Evolutionary conservation across 2,797 vertebrate genomes (phyloP).

Genomic region (Esox lucius): DNA sequence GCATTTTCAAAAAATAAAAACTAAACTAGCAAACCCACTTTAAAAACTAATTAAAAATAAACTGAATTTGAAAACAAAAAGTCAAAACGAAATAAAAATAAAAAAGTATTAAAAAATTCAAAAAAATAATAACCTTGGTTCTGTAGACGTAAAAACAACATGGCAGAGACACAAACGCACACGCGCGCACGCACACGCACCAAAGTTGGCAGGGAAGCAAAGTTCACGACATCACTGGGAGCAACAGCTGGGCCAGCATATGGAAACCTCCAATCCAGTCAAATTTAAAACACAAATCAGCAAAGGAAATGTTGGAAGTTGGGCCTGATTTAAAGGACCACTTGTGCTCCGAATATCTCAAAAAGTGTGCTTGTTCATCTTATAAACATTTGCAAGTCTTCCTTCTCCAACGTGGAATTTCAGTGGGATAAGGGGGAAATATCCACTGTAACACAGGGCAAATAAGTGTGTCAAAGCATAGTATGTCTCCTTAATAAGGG

Average conservation of each 20-base stretch:
- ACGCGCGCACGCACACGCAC: not conserved
- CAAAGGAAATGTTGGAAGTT: not conserved
- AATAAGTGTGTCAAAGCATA: conserved; percentile 50
- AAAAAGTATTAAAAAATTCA: too few species aligned
- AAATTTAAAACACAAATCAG: conserved; percentile 29
- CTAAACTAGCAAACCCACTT: too few species aligned
- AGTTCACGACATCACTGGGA: conserved; percentile 48
- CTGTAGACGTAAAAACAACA: conserved; percentile 5
- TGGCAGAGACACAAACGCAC: not conserved
- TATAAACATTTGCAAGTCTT: conserved; percentile 51
- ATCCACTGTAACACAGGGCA: conserved; percentile 48
- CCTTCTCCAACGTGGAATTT: conserved; percentile 58
- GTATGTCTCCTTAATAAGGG: conserved; percentile 54
- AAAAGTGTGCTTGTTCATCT: conserved; percentile 51
- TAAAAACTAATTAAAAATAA: too few species aligned
- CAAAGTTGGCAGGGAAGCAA: conserved; percentile 35
- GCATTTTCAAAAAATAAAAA: too few species aligned
- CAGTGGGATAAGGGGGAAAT: conserved; percentile 47
- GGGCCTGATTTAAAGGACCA: conserved; percentile 47
- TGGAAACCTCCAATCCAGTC: conserved; percentile 48
- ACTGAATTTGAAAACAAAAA: too few species aligned
- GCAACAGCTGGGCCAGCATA: conserved; percentile 64
- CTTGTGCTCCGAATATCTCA: conserved; percentile 63
- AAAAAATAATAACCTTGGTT: too few species aligned
- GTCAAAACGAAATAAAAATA: too few species aligned